These are phyloP conservation scores for Drosophila falleni DNA, from an alignment of 2,888 invertebrate genomes.

Conservation along the genomic window DNA sequence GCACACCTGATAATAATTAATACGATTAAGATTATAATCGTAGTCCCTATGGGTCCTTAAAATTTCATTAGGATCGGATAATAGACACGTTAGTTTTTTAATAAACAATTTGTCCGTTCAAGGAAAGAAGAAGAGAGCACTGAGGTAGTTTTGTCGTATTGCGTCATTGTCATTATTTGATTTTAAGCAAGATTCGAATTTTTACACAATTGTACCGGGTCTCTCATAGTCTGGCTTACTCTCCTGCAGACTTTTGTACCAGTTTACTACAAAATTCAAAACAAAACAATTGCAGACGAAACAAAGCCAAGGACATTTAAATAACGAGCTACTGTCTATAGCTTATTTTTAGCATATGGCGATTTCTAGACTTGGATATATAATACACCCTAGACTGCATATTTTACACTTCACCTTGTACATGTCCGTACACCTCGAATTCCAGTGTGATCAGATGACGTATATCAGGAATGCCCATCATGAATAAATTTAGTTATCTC, in stretches of 20 bases:
- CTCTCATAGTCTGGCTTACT: neutral
- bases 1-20: too few species aligned
- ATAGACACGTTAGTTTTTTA: too few species aligned
- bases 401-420: slow-evolving; percentile 90
- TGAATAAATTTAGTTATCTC: slow-evolving; percentile 9
- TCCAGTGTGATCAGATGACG: slow-evolving; percentile 92
- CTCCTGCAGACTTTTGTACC: neutral
- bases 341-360: slow-evolving; percentile 61
- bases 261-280: slow-evolving; percentile 31
- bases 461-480: slow-evolving; percentile 87
- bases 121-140: too few species aligned
- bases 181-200: neutral
- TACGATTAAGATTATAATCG: too few species aligned
- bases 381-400: neutral
- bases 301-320: slow-evolving; percentile 65
- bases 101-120: too few species aligned
- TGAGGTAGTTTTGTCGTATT: neutral
- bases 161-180: neutral
- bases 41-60: too few species aligned
- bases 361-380: neutral
- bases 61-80: too few species aligned
- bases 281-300: slow-evolving; percentile 30
- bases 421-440: slow-evolving; percentile 95
- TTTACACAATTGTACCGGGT: neutral
- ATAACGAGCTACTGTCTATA: slow-evolving; percentile 42